Conservation (phyloP, 2,113 vertebrate genomes). For the Egretta garzetta region DNA sequence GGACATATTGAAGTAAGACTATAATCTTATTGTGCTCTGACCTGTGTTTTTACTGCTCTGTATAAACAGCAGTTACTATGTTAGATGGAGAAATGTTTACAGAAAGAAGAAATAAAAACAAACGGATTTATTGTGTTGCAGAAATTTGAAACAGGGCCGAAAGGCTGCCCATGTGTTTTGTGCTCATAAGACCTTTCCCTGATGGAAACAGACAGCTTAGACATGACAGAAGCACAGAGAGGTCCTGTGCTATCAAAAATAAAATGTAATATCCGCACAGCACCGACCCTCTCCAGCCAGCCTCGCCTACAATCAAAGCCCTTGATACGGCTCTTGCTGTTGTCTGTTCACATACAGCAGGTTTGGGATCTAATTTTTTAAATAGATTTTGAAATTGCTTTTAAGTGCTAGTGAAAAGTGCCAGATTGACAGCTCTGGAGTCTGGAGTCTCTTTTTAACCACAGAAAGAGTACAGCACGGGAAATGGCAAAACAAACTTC, state of each 20-base stretch:
- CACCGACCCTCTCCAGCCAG: neutral
- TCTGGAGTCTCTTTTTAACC: neutral
- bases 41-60: conserved; percentile 74
- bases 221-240: conserved; percentile 50
- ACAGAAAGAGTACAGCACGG: neutral
- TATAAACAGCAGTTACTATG: conserved; percentile 77
- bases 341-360: neutral
- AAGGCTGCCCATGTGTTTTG: conserved; percentile 70
- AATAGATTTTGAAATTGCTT: conserved; percentile 17
- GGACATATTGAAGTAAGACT: conserved; percentile 79
- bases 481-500: conserved; percentile 8
- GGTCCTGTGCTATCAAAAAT: conserved; percentile 20
- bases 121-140: conserved; percentile 70
- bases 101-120: conserved; percentile 79
- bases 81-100: conserved; percentile 79
- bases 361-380: conserved; percentile 5
- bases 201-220: conserved; percentile 74
- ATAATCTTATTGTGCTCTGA: conserved; percentile 80
- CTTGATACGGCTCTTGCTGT: neutral
- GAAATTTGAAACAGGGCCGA: conserved; percentile 71
- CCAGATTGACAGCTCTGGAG: conserved; percentile 44
- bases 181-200: conserved; percentile 43
- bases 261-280: conserved; percentile 45
- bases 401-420: conserved; percentile 59
- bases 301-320: neutral